A percentile compares a stretch with the other conserved stretches of the same genome.
These are phyloP conservation scores for Melanotaenia pygmaea DNA, from an alignment of 2,797 vertebrate genomes.

Conservation along the genomic window DNA sequence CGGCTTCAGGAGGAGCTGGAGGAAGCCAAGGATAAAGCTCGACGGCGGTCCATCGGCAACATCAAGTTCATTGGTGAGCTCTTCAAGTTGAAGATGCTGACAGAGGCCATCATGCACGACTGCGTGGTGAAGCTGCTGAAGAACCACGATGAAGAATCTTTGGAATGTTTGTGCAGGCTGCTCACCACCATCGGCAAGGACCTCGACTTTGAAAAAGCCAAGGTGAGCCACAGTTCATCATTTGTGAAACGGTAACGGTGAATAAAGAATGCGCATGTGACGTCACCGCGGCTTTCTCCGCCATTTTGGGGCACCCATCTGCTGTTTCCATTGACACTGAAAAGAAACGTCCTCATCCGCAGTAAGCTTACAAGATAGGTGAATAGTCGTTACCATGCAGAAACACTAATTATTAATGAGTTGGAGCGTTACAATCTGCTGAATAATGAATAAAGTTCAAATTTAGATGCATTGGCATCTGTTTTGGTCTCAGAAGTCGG, in stretches of 20 bases:
- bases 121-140: slow-evolving; percentile 97
- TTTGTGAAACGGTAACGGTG: neutral
- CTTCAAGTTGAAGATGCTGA: slow-evolving; percentile 98
- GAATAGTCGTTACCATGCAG: no score
- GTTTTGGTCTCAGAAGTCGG: no score
- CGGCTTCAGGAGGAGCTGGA: slow-evolving; percentile 93
- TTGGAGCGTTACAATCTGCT: no score
- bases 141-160: slow-evolving; percentile 94
- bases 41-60: slow-evolving; percentile 95
- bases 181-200: slow-evolving; percentile 98
- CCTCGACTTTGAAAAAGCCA: slow-evolving; percentile 97
- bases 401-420: no score
- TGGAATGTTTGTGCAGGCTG: slow-evolving; percentile 95
- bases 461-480: no score
- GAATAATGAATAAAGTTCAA: no score
- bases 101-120: slow-evolving; percentile 98
- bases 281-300: no score
- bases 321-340: no score
- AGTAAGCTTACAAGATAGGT: no score
- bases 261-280: neutral
- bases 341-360: no score
- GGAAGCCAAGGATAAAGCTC: slow-evolving; percentile 94
- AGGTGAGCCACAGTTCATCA: slow-evolving; percentile 80
- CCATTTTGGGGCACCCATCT: no score
- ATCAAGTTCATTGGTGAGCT: slow-evolving; percentile 98